Evolutionary conservation across 2,113 vertebrate species (phyloP).

Genomic region (Scopus umbretta): DNA sequence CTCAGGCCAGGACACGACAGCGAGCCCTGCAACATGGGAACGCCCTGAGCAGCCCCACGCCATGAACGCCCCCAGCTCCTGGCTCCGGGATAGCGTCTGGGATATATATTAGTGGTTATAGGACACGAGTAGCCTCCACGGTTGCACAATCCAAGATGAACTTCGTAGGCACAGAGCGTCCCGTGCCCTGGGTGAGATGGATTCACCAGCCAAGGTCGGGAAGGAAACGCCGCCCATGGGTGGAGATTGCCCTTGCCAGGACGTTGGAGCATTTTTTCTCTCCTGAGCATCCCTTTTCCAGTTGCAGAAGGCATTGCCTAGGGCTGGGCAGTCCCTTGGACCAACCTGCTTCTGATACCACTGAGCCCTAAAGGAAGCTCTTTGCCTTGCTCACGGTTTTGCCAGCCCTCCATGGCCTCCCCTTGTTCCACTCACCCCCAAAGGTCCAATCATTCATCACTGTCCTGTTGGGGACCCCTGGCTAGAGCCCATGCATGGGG

Average conservation of each 20-base stretch:
- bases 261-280: background rate
- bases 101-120: accelerated
- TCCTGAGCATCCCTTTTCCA: background rate
- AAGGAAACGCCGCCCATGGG: accelerated
- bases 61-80: background rate
- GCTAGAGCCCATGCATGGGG: background rate
- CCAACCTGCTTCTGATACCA: background rate
- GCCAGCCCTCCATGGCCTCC: background rate
- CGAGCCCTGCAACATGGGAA: background rate
- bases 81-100: background rate
- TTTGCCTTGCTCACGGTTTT: background rate
- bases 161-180: background rate
- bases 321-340: background rate
- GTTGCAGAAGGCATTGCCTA: background rate
- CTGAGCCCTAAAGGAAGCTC: background rate
- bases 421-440: background rate
- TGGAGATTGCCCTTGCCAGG: background rate
- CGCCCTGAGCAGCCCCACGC: background rate
- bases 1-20: background rate
- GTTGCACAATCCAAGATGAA: background rate
- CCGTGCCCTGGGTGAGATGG: accelerated
- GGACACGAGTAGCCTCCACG: accelerated
- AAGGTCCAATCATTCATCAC: background rate
- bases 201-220: accelerated
- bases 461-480: background rate